Conservation (phyloP, 2,888 invertebrate genomes). For the Ptychoptera contaminata region DNA sequence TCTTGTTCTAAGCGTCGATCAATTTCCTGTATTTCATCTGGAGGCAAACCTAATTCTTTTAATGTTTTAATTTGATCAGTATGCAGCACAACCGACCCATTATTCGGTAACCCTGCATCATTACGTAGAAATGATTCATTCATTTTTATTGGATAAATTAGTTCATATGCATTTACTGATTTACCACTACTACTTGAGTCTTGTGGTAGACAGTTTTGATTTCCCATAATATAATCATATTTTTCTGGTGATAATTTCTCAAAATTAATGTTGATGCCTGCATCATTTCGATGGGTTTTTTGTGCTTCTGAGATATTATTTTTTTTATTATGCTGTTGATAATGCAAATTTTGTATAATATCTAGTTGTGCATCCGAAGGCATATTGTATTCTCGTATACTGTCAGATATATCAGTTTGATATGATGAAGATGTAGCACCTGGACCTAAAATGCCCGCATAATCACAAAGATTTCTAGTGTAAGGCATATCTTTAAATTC, state of each 20-base stretch:
- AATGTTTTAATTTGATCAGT: constrained; percentile 15
- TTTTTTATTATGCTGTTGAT: not conserved
- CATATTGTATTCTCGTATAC: constrained; percentile 10
- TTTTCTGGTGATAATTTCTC: constrained; percentile 27
- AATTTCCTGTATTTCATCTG: constrained; percentile 38
- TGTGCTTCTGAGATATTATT: not conserved
- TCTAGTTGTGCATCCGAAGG: not conserved
- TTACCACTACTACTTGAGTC: not conserved
- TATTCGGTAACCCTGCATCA: not conserved
- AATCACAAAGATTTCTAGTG: too few relatives aligned
- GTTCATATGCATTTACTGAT: not conserved
- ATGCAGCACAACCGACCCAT: constrained; percentile 1
- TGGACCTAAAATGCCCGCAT: too few relatives aligned
- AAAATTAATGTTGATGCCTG: constrained; percentile 25
- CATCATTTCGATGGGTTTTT: constrained; percentile 18
- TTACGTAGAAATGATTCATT: too few relatives aligned
- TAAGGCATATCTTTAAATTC: too few relatives aligned
- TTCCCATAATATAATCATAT: constrained; percentile 17
- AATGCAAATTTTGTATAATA: not conserved
- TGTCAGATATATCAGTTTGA: constrained; percentile 7
- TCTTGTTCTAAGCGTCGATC: constrained; percentile 47
- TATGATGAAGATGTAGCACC: not conserved
- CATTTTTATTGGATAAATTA: too few relatives aligned
- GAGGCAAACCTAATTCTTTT: constrained; percentile 33
- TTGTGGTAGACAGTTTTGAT: not conserved